Evolutionary conservation across 2,797 vertebrate genomes (phyloP), one percentile per base, ranked within the genome.

Genomic region (Platyrinchus mystaceus): DNA sequence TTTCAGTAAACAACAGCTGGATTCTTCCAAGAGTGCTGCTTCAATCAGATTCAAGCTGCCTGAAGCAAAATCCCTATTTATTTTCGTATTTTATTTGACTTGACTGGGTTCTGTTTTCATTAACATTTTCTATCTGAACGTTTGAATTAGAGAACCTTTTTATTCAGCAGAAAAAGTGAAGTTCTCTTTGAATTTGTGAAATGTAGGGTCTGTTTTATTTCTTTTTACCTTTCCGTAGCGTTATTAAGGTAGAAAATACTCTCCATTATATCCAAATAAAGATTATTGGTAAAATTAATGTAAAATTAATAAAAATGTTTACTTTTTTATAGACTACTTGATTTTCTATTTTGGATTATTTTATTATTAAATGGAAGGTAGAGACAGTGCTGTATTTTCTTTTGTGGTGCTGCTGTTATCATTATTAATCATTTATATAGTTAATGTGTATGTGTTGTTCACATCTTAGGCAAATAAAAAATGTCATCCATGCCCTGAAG

Each of bases 1-100:
- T 98, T 96, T 98, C 81, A 64, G 93, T 97, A 96, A 97, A 96
- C 97, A 97, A 95, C 96, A 97, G 95, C 96, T 98, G 97, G 97
- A 96, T 87, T 97, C 96, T 98, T 97, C 93, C 92, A 96, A 96
- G 76, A 90, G 78, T 75, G 53, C 78, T 75, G 64, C 97, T 97
- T 97, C 97, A 98, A 98, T 97, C 97, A 97, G 49, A 97, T 93
- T 96, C 97, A 92, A 88, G 77, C 93, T 91, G 95, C 97, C 96
- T 94, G 80, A 86, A 97, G 94, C 92, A 96, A 97, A 96, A 96
- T 95, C 85, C 67, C 90, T 94, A 86, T 97, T 97, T 97, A 96
- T 97, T 98, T 98, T 96, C 23, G 67, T 97, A 90, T 93, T 97
- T 97, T 96, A 97, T 97, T 97, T 96, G 89, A 96, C 91, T 97